Conservation (phyloP, 2,113 vertebrate genomes). For the Edolisoma coerulescens region DNA sequence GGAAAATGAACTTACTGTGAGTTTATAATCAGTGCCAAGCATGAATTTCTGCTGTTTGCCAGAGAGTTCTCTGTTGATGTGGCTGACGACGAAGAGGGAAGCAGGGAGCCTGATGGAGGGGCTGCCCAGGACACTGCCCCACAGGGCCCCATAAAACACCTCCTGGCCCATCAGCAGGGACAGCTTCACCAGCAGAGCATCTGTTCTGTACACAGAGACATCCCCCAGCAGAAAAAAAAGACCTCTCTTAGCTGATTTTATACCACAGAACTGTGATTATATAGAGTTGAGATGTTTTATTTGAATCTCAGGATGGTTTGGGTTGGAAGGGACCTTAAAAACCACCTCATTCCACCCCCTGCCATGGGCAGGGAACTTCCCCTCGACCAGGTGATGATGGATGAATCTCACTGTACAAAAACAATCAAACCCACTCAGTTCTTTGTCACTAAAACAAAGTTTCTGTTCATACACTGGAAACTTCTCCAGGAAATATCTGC, state of each 20-base stretch:
- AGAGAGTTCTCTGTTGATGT: conserved; percentile 80
- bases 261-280: not conserved
- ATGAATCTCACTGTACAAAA: not conserved
- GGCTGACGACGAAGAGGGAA: conserved; percentile 87
- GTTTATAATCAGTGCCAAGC: conserved; percentile 83
- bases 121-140: conserved; percentile 86
- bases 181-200: conserved; percentile 84
- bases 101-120: conserved; percentile 86
- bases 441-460: not conserved
- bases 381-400: not conserved
- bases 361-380: not conserved
- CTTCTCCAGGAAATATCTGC: not conserved
- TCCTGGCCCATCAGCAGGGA: conserved; percentile 87
- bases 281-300: not conserved
- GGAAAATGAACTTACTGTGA: conserved; percentile 78
- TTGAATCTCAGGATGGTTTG: not conserved
- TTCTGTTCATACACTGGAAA: not conserved
- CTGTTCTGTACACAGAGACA: conserved; percentile 74
- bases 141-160: conserved; percentile 87
- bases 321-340: not conserved
- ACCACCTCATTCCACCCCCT: not conserved
- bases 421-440: not conserved
- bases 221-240: not conserved
- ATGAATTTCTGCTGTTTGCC: conserved; percentile 83
- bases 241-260: not conserved